A percentile compares a stretch with the other conserved stretches of the same genome.
These are phyloP conservation scores for Zaprionus bogoriensis DNA, from an alignment of 2,888 invertebrate genomes.

Conservation along the genomic window DNA sequence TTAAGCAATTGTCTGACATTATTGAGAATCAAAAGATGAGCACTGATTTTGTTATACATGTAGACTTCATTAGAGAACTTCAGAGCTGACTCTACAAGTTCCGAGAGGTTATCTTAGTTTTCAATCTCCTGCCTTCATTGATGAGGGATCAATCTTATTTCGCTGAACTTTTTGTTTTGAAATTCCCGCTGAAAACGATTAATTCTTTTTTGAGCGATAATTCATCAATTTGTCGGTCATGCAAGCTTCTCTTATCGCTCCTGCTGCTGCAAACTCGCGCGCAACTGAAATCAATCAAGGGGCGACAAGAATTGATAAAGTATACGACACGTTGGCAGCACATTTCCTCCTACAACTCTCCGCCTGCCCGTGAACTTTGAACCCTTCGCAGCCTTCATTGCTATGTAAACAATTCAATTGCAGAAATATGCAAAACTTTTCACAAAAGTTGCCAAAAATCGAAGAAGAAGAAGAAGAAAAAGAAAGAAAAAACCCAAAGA, in stretches of 20 bases:
- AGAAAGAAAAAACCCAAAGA: neutral
- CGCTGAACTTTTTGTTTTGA: neutral
- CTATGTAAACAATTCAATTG: slow-evolving; percentile 75
- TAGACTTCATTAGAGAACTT: no score
- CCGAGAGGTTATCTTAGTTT: no score
- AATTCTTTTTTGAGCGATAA: neutral
- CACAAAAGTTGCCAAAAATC: slow-evolving; percentile 17
- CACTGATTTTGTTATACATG: no score
- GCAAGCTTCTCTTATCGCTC: no score
- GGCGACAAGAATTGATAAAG: slow-evolving; percentile 58
- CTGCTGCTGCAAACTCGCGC: no score
- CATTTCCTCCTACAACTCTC: slow-evolving; percentile 36
- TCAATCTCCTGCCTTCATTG: neutral
- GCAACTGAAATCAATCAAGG: slow-evolving; percentile 3
- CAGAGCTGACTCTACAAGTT: no score
- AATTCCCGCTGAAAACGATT: neutral
- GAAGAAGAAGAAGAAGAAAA: neutral
- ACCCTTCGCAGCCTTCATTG: slow-evolving; percentile 59
- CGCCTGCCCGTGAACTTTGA: slow-evolving; percentile 33
- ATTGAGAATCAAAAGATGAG: neutral
- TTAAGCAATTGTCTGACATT: slow-evolving; percentile 15
- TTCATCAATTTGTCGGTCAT: neutral
- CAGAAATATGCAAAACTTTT: slow-evolving; percentile 65
- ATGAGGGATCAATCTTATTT: neutral
- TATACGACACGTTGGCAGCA: slow-evolving; percentile 46